Conservation (phyloP, 2,797 vertebrate genomes). For the Agapornis canus region DNA sequence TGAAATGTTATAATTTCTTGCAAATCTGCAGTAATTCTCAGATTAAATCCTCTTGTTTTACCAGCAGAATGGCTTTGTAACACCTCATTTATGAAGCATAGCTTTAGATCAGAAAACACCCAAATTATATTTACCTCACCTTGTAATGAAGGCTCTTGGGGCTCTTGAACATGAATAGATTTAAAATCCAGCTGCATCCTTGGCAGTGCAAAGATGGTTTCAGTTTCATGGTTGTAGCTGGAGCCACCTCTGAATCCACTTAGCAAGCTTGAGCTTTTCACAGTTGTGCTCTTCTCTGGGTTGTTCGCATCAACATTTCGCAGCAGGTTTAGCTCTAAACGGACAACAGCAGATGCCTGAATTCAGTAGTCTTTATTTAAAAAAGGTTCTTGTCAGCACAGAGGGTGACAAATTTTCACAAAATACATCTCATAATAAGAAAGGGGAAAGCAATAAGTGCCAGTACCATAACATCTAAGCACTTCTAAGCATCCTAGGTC, state of each 20-base stretch:
- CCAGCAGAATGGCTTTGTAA: neutral
- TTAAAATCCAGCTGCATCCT: constrained; percentile 99
- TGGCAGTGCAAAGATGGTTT: constrained; percentile 97
- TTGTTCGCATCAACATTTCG: constrained; percentile 95
- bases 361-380: neutral
- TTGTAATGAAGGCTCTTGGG: constrained; percentile 90
- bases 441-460: neutral
- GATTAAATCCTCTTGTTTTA: neutral
- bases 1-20: neutral
- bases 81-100: neutral
- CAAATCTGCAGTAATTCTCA: neutral
- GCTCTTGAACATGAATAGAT: constrained; percentile 95
- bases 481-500: neutral
- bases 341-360: neutral
- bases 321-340: constrained; percentile 90
- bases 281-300: constrained; percentile 85
- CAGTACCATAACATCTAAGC: neutral
- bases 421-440: neutral
- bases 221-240: constrained; percentile 97
- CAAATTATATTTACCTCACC: constrained; percentile 74
- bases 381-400: neutral
- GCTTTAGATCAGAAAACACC: neutral
- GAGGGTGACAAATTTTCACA: neutral
- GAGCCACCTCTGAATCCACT: constrained; percentile 92
- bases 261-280: constrained; percentile 91